Percentiles rank a stretch among this genome's conserved stretches.
phyloP scores from a whole-genome alignment of 1,140 invertebrate genomes.

The Lepidurus apus region DNA sequence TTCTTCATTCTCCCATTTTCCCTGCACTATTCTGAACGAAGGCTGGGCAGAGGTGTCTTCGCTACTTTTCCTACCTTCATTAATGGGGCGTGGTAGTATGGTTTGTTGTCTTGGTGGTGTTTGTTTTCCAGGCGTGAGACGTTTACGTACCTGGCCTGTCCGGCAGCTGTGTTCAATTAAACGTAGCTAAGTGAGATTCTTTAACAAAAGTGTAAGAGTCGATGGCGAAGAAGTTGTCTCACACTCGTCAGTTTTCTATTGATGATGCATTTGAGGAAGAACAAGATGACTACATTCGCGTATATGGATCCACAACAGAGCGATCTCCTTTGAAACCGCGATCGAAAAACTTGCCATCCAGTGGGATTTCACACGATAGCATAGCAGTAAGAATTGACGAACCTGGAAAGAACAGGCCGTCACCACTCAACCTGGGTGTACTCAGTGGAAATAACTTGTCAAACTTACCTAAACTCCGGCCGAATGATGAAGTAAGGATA shows the following conservation, averaged over 20 bases:
- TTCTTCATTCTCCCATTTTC: no score
- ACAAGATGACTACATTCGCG: slow-evolving; percentile 31
- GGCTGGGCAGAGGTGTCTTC: neutral
- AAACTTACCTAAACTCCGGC: slow-evolving; percentile 20
- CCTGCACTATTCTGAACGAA: no score
- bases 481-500: slow-evolving; percentile 26
- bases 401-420: neutral
- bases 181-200: neutral
- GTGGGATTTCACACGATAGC: slow-evolving; percentile 18
- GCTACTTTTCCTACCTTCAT: neutral
- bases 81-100: neutral
- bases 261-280: slow-evolving; percentile 34
- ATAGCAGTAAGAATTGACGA: neutral
- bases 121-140: neutral
- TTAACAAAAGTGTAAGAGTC: neutral
- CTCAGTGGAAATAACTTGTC: slow-evolving; percentile 27
- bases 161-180: neutral
- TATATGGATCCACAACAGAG: slow-evolving; percentile 32
- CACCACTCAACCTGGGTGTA: slow-evolving; percentile 2
- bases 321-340: slow-evolving; percentile 26
- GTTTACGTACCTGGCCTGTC: neutral
- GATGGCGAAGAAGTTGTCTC: slow-evolving; percentile 29
- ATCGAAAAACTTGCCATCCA: slow-evolving; percentile 10
- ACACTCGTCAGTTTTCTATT: slow-evolving; percentile 29
- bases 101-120: neutral